Evolutionary conservation across 23 tunicate species (phyloP).

Genomic region (Ascidia mentula): DNA sequence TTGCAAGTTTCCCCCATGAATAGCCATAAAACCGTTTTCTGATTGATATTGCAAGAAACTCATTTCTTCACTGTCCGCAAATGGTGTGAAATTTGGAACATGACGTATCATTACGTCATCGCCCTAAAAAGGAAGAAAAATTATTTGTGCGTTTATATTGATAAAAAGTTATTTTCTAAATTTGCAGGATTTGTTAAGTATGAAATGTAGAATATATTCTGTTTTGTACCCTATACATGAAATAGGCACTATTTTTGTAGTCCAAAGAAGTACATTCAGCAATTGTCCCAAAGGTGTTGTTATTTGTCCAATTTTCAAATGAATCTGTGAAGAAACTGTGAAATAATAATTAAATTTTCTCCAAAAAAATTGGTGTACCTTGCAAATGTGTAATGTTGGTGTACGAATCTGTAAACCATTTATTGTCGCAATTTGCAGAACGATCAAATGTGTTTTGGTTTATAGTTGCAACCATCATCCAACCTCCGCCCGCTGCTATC

Average conservation of each 20-base stretch:
- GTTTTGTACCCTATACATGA: neutral
- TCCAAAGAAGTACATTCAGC: neutral
- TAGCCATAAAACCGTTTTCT: neutral
- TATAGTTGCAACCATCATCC: neutral
- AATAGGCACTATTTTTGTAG: neutral
- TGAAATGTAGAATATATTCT: too few relatives aligned
- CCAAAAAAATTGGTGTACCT: too few relatives aligned
- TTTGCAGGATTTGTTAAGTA: too few relatives aligned
- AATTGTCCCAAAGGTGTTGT: neutral
- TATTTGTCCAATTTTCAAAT: neutral
- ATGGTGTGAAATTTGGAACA: constrained; percentile 8
- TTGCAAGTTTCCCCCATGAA: neutral
- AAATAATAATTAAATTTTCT: too few relatives aligned
- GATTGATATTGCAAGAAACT: neutral
- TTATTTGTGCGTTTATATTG: neutral
- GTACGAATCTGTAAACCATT: too few relatives aligned
- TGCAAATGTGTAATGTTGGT: too few relatives aligned
- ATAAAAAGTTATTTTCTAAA: neutral
- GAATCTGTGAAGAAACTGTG: too few relatives aligned
- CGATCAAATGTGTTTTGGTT: neutral
- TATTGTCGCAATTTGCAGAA: too few relatives aligned
- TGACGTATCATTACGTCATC: constrained; percentile 13
- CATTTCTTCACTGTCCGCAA: neutral
- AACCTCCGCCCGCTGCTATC: neutral
- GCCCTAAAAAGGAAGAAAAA: neutral